A percentile compares a stretch with the other conserved stretches of the same genome.
These are phyloP conservation scores for Sinella curviseta DNA, from an alignment of 1,140 invertebrate genomes.

Conservation along the genomic window DNA sequence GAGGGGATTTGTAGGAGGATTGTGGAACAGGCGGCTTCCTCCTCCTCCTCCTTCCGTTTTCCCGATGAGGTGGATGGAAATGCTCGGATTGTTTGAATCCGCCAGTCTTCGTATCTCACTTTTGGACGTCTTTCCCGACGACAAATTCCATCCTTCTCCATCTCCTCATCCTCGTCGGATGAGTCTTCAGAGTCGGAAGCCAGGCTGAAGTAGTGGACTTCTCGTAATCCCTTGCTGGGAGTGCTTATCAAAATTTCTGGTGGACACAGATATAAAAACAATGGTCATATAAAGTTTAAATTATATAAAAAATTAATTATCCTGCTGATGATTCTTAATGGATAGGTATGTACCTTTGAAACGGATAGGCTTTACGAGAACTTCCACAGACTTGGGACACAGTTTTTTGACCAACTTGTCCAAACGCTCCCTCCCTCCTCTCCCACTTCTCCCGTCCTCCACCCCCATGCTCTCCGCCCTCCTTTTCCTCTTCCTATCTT, in stretches of 20 bases:
- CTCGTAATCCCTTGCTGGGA: neutral
- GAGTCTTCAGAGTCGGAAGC: neutral
- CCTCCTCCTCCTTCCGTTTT: neutral
- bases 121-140: no score
- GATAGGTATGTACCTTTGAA: no score
- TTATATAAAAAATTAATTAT: no score
- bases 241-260: neutral
- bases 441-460: no score
- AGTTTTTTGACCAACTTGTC: no score
- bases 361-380: no score
- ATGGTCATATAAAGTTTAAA: no score
- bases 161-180: neutral
- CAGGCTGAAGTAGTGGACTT: neutral
- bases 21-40: neutral
- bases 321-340: no score
- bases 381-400: no score
- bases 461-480: no score
- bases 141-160: neutral
- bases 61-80: neutral
- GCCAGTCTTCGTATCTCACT: neutral
- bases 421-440: no score
- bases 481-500: no score
- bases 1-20: neutral
- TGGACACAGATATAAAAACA: neutral
- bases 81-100: neutral